phyloP scores from a whole-genome alignment of 1,140 invertebrate species.

The Nasonia vitripennis region DNA sequence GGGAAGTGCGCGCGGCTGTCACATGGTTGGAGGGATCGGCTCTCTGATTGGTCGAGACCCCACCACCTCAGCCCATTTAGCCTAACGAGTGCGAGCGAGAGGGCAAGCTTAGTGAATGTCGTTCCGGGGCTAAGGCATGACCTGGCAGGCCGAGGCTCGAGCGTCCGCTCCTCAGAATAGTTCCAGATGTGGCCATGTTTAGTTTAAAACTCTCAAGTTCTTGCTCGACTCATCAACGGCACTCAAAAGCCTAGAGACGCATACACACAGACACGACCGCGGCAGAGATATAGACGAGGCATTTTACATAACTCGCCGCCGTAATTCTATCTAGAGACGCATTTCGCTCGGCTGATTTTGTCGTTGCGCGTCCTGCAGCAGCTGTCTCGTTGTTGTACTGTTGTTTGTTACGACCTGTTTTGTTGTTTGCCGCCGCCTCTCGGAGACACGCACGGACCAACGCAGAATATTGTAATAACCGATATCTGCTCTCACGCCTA shows the following conservation, averaged over 20 bases:
- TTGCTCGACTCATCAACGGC: conserved; percentile 66
- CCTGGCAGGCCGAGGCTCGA: conserved; percentile 10
- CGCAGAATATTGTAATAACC: conserved; percentile 46
- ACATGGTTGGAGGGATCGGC: neutral
- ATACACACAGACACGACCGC: neutral
- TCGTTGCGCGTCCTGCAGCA: neutral
- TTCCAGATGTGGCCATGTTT: conserved; percentile 75
- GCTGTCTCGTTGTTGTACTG: neutral
- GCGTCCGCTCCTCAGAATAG: conserved; percentile 68
- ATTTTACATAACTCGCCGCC: neutral
- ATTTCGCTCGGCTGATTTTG: neutral
- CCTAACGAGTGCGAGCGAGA: conserved; percentile 8
- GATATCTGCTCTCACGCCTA: conserved; percentile 36
- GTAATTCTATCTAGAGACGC: neutral
- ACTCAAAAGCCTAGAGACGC: neutral
- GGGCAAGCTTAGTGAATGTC: conserved; percentile 39
- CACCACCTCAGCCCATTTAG: neutral
- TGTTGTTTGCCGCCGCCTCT: conserved; percentile 44
- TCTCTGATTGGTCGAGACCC: neutral
- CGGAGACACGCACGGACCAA: conserved; percentile 36
- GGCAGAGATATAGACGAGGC: neutral
- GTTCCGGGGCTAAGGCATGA: conserved; percentile 32
- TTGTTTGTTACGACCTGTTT: conserved; percentile 34
- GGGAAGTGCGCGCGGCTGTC: neutral
- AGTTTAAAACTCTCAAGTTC: conserved; percentile 74